Evolutionary conservation across 2,113 vertebrate genomes (phyloP), one percentile per base, ranked within the genome.

Genomic region (Menura novaehollandiae): DNA sequence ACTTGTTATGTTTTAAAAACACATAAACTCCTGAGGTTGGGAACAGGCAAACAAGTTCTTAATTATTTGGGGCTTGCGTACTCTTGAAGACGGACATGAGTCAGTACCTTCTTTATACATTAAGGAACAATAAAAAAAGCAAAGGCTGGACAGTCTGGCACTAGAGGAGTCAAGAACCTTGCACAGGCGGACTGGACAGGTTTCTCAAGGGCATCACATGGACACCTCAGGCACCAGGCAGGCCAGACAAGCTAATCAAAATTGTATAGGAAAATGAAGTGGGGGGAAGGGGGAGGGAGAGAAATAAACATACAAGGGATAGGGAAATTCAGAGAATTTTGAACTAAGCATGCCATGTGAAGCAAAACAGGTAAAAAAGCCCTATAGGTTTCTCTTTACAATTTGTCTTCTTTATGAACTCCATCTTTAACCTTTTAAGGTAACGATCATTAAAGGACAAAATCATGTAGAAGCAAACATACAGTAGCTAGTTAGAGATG

Each of bases 211-310:
- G 15, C 43, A 69, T 84, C 62, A n/a, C 9, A 15, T 5, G 5
- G 32, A 53, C 43, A 21, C 56, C 32, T 75, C 37, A 52, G 43
- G 17, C 53, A 58, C 13, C 24, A 84, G 24, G 23, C 15, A 41
- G 39, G 39, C 39, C 39, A 53, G 20, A 63, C 2, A 24, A 64
- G 22, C 10, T 60, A 28, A 39, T 14, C 39, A n/a, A 44, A 51
- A 44, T 60, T 59, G 15, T 35, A 2, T 17, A 39, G 27, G 26
- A 68, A 88, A 63, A 67, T 11, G 30, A 78, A 9, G 12, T 14
- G 2, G 5, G 3, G 3, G 13, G 1, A 9, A 1, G 5, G 13
- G 7, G 0, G 0, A 1, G 12, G 1, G 2, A 27, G 11, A 66
- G 35, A 10, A 27, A 66, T 37, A 78, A 89, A 37, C 3, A 55